These are phyloP conservation scores for Sinocyclocheilus grahami DNA, from an alignment of 2,113 vertebrate species.

Conservation along the genomic window DNA sequence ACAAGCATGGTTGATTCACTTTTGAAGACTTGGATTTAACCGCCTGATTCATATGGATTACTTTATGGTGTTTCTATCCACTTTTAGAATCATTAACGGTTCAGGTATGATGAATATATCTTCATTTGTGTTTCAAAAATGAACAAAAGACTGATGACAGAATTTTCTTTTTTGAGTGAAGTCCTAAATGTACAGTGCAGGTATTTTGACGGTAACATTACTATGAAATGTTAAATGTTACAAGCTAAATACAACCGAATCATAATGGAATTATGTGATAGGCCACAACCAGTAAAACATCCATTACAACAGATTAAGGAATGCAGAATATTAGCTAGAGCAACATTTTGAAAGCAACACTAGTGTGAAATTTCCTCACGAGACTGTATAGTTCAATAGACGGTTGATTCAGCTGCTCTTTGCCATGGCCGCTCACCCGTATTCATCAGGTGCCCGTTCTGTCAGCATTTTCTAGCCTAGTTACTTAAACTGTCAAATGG, in stretches of 20 bases:
- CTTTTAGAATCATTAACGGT: background rate
- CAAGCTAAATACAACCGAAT: background rate
- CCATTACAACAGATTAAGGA: background rate
- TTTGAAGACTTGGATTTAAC: background rate
- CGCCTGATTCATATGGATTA: background rate
- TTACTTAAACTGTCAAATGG: conserved; percentile 45
- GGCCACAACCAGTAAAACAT: too few relatives aligned
- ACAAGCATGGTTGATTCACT: background rate
- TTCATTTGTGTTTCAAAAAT: background rate
- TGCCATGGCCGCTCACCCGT: background rate
- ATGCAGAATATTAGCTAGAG: background rate
- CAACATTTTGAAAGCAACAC: background rate
- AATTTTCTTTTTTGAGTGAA: background rate
- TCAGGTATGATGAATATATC: background rate
- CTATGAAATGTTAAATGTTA: background rate
- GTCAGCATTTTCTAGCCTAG: conserved; percentile 24
- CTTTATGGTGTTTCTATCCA: background rate
- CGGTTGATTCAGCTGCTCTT: conserved; percentile 7
- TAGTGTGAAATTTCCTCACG: background rate
- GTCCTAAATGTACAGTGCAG: background rate
- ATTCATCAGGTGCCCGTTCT: conserved; percentile 5
- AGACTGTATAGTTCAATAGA: background rate
- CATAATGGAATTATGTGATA: too few relatives aligned
- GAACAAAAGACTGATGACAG: background rate
- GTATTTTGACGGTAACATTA: background rate